These are phyloP conservation scores for Labeo calbasu DNA, from an alignment of 2,797 vertebrate species.

Conservation along the genomic window DNA sequence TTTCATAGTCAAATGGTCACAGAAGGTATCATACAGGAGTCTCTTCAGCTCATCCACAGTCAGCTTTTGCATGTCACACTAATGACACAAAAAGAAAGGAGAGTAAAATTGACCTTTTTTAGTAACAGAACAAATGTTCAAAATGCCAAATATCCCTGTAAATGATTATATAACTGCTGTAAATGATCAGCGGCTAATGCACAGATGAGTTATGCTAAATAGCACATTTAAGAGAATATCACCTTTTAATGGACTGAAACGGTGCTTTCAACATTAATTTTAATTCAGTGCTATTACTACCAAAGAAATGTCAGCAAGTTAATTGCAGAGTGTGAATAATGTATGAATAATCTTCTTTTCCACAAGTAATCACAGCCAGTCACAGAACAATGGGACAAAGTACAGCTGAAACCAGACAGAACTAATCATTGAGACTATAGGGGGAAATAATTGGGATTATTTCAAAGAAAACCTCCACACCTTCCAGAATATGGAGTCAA, in stretches of 20 bases:
- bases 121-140: slow-evolving; percentile 20
- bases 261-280: slow-evolving; percentile 30
- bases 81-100: slow-evolving; percentile 47
- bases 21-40: slow-evolving; percentile 95
- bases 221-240: slow-evolving; percentile 33
- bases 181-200: slow-evolving; percentile 29
- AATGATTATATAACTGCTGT: slow-evolving; percentile 22
- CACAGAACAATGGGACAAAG: slow-evolving; percentile 30
- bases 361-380: slow-evolving; percentile 27
- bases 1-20: slow-evolving; percentile 98
- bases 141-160: not conserved
- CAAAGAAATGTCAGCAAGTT: slow-evolving; percentile 38
- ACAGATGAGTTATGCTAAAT: slow-evolving; percentile 27
- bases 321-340: slow-evolving; percentile 47
- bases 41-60: slow-evolving; percentile 97
- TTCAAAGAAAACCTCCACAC: slow-evolving; percentile 68
- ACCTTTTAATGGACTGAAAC: slow-evolving; percentile 31
- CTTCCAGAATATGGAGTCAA: slow-evolving; percentile 99
- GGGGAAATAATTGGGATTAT: not conserved
- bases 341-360: slow-evolving; percentile 40
- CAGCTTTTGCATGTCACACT: slow-evolving; percentile 99
- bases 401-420: slow-evolving; percentile 24
- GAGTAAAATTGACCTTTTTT: slow-evolving; percentile 5
- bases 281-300: slow-evolving; percentile 27
- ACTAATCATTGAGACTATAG: slow-evolving; percentile 7